Evolutionary conservation across 2,888 invertebrate species (phyloP), one percentile per base, ranked within the genome.

Genomic region (Tineola bisselliella): DNA sequence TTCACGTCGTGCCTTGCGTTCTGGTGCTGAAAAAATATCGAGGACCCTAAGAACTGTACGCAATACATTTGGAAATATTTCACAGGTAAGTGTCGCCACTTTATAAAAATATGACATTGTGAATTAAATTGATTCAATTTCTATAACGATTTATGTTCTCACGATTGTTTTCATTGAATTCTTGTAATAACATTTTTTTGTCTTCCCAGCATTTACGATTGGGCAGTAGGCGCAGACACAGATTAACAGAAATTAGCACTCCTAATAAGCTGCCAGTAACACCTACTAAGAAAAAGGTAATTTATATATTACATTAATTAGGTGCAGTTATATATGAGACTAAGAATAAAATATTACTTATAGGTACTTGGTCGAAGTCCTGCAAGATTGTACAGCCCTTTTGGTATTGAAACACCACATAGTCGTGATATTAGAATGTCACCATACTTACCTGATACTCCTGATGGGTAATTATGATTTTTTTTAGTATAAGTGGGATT

Each of bases 331-430:
- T 31, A 31, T 31, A 10, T 31, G 6, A 10, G 31, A 10, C 31
- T n/a, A 31, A 31, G 5, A 31, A 31, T 8, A 31, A 31, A 5
- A 31, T 31, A 31, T 31, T 31, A 31, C 5, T 77, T 82, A 33
- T 76, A 82, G 65, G 67, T 89, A n/a, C 69, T 91, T 33, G 90
- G 90, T 5, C 78, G 90, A 44, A 93, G 93, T 19, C 93, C 93
- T 0, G 91, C 92, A 0, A 92, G 92, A 74, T 69, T 93, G 62
- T 93, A 93, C 74, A 93, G 93, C 67, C 93, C 93, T 0, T 93
- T 93, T 69, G 90, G 91, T 6, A 92, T 93, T 44, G 93, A 93
- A 68, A 91, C 92, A 1, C 93, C 93, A 0, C 88, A 87, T 63
- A 87, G 76, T 77, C 86, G 87, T 1, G 87, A 84, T 69, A 80